Conservation (phyloP, 2,888 invertebrate genomes). For the Drosophila kuntzei region DNA sequence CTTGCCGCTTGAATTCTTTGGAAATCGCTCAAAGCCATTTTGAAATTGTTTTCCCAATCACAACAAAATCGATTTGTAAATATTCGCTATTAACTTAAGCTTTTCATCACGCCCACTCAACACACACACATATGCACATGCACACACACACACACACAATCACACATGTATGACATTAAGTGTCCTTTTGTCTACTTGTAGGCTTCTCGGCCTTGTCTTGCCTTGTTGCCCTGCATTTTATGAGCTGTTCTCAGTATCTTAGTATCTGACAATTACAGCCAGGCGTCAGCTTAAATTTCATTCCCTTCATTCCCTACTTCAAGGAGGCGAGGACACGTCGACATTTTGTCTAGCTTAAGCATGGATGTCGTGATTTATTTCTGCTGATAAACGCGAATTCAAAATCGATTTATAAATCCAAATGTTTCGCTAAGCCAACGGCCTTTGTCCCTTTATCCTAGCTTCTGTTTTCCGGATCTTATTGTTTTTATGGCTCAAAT, state of each 20-base stretch:
- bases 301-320: conserved; percentile 40
- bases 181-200: conserved; percentile 46
- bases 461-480: conserved; percentile 1
- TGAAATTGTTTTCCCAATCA: conserved; percentile 77
- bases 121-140: conserved; percentile 10
- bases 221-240: conserved; percentile 41
- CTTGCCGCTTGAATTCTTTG: conserved; percentile 62
- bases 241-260: conserved; percentile 24
- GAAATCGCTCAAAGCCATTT: conserved; percentile 74
- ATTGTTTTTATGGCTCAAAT: conserved; percentile 40
- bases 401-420: conserved; percentile 60
- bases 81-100: conserved; percentile 64
- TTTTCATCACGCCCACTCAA: conserved; percentile 30
- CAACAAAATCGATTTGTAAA: conserved; percentile 75
- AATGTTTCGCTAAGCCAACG: conserved; percentile 8
- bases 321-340: conserved; percentile 15
- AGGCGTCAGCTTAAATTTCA: conserved; percentile 39
- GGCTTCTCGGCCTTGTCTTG: conserved; percentile 31
- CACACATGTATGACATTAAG: conserved; percentile 31
- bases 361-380: conserved; percentile 61
- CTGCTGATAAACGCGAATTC: conserved; percentile 62
- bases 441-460: conserved; percentile 8
- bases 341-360: conserved; percentile 39
- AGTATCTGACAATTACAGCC: conserved; percentile 36
- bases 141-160: conserved; percentile 5